A percentile compares a stretch with the other conserved stretches of the same genome.
Evolutionary conservation across 2,888 invertebrate species (phyloP).

Genomic region (Ornithoptera priamus): DNA sequence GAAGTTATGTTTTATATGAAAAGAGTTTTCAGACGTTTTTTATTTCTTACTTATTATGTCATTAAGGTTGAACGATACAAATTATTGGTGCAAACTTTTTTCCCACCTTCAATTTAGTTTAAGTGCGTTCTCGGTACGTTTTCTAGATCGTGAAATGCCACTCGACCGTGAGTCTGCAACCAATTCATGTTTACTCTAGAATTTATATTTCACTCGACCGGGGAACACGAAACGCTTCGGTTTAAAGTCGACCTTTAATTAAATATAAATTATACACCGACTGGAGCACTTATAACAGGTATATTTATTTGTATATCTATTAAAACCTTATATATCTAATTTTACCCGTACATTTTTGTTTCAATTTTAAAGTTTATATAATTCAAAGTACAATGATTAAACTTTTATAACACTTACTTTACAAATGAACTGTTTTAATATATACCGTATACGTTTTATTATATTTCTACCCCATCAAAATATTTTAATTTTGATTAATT

Average conservation of each 20-base stretch:
- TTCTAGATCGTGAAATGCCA: conserved; percentile 64
- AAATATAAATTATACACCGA: neutral
- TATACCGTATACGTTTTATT: no score
- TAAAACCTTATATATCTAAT: no score
- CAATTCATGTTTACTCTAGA: conserved; percentile 37
- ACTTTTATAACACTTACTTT: no score
- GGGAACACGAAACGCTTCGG: conserved; percentile 19
- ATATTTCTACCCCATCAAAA: no score
- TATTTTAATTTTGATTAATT: no score
- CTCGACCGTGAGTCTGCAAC: conserved; percentile 36
- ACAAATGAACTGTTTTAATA: no score
- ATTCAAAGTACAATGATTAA: no score
- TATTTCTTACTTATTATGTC: conserved; percentile 32
- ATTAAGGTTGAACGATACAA: conserved; percentile 36
- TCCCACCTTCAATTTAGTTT: conserved; percentile 43
- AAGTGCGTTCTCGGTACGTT: conserved; percentile 45
- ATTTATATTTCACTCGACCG: conserved; percentile 23
- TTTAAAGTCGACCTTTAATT: conserved; percentile 15
- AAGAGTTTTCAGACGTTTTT: neutral
- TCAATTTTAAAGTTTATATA: no score
- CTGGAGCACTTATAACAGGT: neutral
- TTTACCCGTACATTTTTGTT: no score
- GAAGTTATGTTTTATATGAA: no score
- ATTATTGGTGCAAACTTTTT: conserved; percentile 51
- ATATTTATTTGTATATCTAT: no score